Conservation (phyloP, 2,113 vertebrate species). For the Illadopsis cleaveri region DNA sequence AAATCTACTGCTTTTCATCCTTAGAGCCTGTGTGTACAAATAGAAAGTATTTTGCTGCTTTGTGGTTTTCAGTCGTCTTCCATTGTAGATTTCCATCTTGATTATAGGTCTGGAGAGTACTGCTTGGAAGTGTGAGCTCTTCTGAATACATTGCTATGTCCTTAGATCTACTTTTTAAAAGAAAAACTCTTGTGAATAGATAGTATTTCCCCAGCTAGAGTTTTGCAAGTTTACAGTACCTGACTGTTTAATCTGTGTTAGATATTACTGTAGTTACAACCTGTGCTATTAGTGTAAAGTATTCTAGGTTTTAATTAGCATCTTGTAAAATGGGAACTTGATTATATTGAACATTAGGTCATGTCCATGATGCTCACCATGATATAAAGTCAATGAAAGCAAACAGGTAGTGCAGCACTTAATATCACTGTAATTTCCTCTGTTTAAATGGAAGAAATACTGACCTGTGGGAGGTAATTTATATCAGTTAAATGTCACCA, state of each 20-base stretch:
- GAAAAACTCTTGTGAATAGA: not conserved
- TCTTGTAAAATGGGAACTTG: not conserved
- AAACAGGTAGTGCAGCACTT: not conserved
- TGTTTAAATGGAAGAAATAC: not conserved
- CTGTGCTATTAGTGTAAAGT: not conserved
- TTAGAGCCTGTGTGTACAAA: not conserved
- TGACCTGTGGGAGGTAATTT: not conserved
- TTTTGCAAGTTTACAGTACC: not conserved
- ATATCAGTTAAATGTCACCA: not conserved
- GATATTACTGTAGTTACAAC: not conserved
- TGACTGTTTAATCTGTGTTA: not conserved
- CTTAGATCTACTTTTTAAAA: not conserved
- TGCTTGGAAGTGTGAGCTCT: not conserved
- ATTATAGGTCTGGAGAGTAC: not conserved
- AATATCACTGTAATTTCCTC: not conserved
- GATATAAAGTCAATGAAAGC: not conserved
- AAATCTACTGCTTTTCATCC: not conserved
- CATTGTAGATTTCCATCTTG: not conserved
- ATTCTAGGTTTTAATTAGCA: not conserved
- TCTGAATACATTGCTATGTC: not conserved
- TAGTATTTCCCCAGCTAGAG: not conserved
- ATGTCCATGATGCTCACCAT: not conserved
- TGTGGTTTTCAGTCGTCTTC: not conserved
- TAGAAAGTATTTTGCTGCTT: not conserved
- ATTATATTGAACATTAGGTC: not conserved